phyloP scores from a whole-genome alignment of 1,140 invertebrate species.

The Temnothorax nylanderi region DNA sequence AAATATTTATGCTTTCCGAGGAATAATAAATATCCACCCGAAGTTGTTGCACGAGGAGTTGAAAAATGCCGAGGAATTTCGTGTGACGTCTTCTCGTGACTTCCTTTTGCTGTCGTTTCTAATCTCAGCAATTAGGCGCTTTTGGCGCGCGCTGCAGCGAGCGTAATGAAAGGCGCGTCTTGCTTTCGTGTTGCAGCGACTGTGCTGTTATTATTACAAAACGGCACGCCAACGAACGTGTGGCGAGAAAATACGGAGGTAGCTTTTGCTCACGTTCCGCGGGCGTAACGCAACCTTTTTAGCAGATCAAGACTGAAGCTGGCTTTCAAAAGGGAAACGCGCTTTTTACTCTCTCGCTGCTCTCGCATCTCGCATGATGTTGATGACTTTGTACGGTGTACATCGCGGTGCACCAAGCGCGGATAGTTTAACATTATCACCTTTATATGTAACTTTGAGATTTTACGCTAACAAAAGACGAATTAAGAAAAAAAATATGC shows the following conservation, averaged over 20 bases:
- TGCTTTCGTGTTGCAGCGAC: not conserved
- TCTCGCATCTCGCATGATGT: too few relatives aligned
- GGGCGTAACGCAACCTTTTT: conserved; percentile 28
- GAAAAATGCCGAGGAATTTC: not conserved
- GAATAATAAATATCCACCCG: not conserved
- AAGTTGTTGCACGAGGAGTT: not conserved
- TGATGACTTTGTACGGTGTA: not conserved
- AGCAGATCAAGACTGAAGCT: conserved; percentile 8
- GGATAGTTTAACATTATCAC: not conserved
- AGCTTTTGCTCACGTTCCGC: not conserved
- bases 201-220: conserved; percentile 14
- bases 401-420: not conserved
- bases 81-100: not conserved
- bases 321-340: conserved; percentile 11
- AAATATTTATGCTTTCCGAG: not conserved
- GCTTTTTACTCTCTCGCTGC: not conserved
- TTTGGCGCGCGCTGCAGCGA: conserved; percentile 16
- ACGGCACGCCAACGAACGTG: not conserved
- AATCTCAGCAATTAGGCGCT: conserved; percentile 44
- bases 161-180: not conserved
- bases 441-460: not conserved
- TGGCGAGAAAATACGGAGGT: conserved; percentile 5
- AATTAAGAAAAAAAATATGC: not conserved
- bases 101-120: conserved; percentile 1
- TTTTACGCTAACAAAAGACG: not conserved